A percentile compares a stretch with the other conserved stretches of the same genome.
These are phyloP conservation scores for Zaprionus tsacasi DNA, from an alignment of 1,140 invertebrate species.

Conservation along the genomic window DNA sequence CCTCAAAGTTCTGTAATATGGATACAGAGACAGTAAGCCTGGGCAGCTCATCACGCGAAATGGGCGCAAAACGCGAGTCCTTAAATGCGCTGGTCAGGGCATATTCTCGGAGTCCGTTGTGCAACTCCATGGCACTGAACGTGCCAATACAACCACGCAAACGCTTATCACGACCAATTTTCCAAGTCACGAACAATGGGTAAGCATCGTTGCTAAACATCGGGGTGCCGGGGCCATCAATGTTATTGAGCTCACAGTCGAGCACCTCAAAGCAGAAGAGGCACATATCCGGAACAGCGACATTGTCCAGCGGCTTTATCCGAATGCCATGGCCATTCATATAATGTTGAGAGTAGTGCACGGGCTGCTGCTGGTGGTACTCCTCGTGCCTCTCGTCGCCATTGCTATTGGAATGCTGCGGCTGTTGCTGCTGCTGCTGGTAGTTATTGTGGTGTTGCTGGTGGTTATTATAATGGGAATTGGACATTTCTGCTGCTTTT, in stretches of 20 bases:
- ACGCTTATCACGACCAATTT: slow-evolving; percentile 96
- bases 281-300: slow-evolving; percentile 97
- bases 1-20: slow-evolving; percentile 96
- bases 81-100: slow-evolving; percentile 98
- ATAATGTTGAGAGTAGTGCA: slow-evolving; percentile 66
- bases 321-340: slow-evolving; percentile 68
- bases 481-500: slow-evolving; percentile 60
- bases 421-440: slow-evolving; percentile 58
- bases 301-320: slow-evolving; percentile 84
- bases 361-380: slow-evolving; percentile 65
- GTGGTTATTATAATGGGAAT: slow-evolving; percentile 74
- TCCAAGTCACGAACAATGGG: slow-evolving; percentile 99
- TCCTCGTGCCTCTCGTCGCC: slow-evolving; percentile 57
- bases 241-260: slow-evolving; percentile 95
- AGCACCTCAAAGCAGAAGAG: slow-evolving; percentile 99
- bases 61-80: slow-evolving; percentile 98
- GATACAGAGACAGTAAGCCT: slow-evolving; percentile 97
- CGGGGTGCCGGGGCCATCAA: slow-evolving; percentile 94
- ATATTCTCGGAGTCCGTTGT: slow-evolving; percentile 95
- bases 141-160: slow-evolving; percentile 98
- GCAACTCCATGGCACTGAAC: slow-evolving; percentile 94
- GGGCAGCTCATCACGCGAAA: slow-evolving; percentile 96
- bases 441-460: slow-evolving; percentile 57
- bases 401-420: slow-evolving; percentile 61
- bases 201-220: slow-evolving; percentile 97